Evolutionary conservation across 2,888 invertebrate genomes (phyloP), one percentile per base, ranked within the genome.

Genomic region (Stenolophus ochropezus): DNA sequence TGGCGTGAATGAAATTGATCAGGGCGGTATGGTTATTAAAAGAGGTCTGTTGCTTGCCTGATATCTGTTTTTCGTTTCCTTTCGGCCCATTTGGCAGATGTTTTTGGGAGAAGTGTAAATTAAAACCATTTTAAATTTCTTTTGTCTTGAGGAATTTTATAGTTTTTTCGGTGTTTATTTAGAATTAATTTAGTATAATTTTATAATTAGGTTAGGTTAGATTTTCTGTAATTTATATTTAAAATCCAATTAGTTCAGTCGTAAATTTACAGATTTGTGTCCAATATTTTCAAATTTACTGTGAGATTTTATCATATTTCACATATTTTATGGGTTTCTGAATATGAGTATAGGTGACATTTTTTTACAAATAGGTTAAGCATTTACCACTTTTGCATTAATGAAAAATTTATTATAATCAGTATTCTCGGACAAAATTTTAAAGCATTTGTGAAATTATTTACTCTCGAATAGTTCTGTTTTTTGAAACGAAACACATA

Each of bases 1-100:
- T 69, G 65, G 65, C 65, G 65, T 69, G 65, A 69, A 69, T 69
- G 65, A 69, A 69, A 69, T 14, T 20, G 6, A 69, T 69, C 65
- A 20, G 65, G 33, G 11, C 18, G 65, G 65, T 69, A 69, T 25
- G 61, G 33, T 69, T 69, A 69, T 69, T 69, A 69, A 69, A 69
- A 69, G 33, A 69, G 65, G 65, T 69, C 65, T 69, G 65, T 69
- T 69, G 18, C 65, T 69, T 16, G 33, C 33, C 65, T 20, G 18
- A 27, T 65, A 27, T 65, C 65, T 33, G 33, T 33, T 65, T 69
- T 69, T 33, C 27, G 65, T 69, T 69, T 33, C 65, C 65, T 69
- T 58, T 33, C 14, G 33, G 33, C 33, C 65, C 27, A 69, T 69
- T 69, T 69, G 65, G 33, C 65, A 69, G 65, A 69, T 69, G 65